Evolutionary conservation across 2,797 vertebrate genomes (phyloP).

Genomic region (Thamnophis elegans): DNA sequence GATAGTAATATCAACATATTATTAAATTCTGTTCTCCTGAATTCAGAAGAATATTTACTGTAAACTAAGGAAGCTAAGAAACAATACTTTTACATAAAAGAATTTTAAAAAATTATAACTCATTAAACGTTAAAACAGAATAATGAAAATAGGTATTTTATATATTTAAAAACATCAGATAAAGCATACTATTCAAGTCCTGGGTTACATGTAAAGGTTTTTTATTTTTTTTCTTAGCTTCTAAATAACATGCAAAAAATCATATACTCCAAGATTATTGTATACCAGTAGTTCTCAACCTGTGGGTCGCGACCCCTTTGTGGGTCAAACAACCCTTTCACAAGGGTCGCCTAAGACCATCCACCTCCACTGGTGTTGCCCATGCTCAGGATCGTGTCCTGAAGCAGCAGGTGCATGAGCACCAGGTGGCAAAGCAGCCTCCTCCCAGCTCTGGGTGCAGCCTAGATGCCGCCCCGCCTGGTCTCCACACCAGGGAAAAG

Average conservation of each 20-base stretch:
- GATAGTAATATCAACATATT: not conserved
- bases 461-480: no score
- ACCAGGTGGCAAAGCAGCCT: no score
- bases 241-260: not conserved
- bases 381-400: no score
- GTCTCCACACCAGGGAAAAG: no score
- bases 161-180: not conserved
- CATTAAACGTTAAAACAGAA: not conserved
- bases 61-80: not conserved
- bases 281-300: not conserved
- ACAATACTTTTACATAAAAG: conserved; percentile 2
- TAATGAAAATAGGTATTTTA: not conserved
- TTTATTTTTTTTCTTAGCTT: conserved; percentile 3
- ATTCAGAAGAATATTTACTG: not conserved
- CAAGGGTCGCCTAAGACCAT: no score
- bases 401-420: no score
- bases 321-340: no score
- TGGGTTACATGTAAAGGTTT: not conserved
- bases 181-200: conserved; percentile 4
- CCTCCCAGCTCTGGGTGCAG: no score
- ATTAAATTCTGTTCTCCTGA: not conserved
- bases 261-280: not conserved
- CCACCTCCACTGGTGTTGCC: no score
- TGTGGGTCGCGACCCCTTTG: no score
- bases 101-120: not conserved